Conservation (phyloP, 2,113 vertebrate genomes). For the Hymenochirus boettgeri region DNA sequence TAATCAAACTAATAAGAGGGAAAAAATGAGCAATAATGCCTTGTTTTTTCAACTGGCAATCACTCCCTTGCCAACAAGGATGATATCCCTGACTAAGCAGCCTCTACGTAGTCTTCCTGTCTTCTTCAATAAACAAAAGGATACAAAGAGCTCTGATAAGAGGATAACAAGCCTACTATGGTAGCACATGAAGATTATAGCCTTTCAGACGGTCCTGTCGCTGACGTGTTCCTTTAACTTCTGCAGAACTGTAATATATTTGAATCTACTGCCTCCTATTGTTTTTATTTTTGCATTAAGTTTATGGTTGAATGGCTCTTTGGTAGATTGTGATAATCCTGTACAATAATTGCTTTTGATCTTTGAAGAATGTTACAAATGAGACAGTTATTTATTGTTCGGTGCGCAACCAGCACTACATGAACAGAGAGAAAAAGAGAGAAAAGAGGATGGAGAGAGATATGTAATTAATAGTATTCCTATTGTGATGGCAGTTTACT, state of each 20-base stretch:
- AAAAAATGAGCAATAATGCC: constrained; percentile 95
- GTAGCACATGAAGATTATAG: constrained; percentile 52
- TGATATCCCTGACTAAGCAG: constrained; percentile 83
- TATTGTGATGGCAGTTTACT: too few species aligned
- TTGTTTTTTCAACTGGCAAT: constrained; percentile 91
- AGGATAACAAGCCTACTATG: constrained; percentile 64
- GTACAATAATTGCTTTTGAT: constrained; percentile 27
- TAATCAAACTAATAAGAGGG: constrained; percentile 99
- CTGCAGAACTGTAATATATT: constrained; percentile 26
- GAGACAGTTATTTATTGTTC: constrained; percentile 26
- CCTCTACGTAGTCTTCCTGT: constrained; percentile 70
- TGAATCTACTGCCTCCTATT: constrained; percentile 23
- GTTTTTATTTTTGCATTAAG: too few species aligned
- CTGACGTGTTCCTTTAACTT: constrained; percentile 25
- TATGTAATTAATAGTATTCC: too few species aligned
- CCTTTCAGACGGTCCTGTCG: constrained; percentile 21
- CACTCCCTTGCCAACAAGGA: constrained; percentile 80
- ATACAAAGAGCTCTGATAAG: constrained; percentile 69
- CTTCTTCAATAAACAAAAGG: constrained; percentile 78
- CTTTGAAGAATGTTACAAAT: constrained; percentile 17
- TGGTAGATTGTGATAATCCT: constrained; percentile 30
- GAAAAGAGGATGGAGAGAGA: too few species aligned
- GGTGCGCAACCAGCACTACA: not conserved
- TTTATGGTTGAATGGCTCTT: constrained; percentile 26
- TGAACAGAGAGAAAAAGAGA: too few species aligned